phyloP scores from a whole-genome alignment of 2,888 invertebrate species.

The Hydraecia micacea region DNA sequence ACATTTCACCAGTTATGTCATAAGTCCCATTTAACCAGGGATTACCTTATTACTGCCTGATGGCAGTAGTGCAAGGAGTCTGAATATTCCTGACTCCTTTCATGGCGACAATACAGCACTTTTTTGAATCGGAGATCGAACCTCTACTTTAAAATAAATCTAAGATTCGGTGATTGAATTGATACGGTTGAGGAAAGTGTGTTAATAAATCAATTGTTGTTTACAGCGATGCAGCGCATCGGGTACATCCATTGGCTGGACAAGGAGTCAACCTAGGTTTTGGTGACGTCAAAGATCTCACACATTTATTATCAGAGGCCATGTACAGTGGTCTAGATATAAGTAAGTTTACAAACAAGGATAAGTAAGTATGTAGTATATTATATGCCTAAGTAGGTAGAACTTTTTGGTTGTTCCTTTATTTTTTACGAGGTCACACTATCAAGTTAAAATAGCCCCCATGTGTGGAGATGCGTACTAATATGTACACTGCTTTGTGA shows the following conservation, averaged over 20 bases:
- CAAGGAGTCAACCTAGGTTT: slow-evolving; percentile 99
- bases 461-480: not conserved
- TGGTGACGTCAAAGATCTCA: slow-evolving; percentile 96
- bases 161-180: not conserved
- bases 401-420: not conserved
- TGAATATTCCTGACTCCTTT: not conserved
- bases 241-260: slow-evolving; percentile 98
- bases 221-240: slow-evolving; percentile 95
- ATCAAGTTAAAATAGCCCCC: not conserved
- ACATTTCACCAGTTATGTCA: not conserved
- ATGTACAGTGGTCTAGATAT: slow-evolving; percentile 93
- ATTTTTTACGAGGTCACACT: not conserved
- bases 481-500: not conserved
- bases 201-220: not conserved
- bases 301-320: slow-evolving; percentile 92
- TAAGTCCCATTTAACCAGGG: not conserved
- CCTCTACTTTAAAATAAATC: not conserved
- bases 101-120: not conserved
- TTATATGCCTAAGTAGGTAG: not conserved
- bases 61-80: too few relatives aligned
- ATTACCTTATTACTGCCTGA: not conserved
- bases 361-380: not conserved
- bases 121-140: not conserved
- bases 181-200: not conserved
- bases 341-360: slow-evolving; percentile 84